phyloP scores from a whole-genome alignment of 2,888 invertebrate genomes.

The Trichopoda pennipes region DNA sequence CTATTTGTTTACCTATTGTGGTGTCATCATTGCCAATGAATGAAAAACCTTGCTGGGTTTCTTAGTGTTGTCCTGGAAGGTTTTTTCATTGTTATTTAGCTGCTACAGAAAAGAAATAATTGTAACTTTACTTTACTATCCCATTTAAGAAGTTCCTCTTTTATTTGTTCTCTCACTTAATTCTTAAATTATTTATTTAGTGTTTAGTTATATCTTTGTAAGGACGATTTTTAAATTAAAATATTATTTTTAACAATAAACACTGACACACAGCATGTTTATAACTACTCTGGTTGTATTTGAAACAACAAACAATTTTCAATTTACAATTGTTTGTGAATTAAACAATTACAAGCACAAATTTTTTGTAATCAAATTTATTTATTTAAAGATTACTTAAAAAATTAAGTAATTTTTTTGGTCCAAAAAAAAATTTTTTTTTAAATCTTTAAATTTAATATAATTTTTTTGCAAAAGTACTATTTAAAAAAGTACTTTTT shows the following conservation, averaged over 20 bases:
- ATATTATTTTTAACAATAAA: background rate
- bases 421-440: too few species aligned
- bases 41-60: slow-evolving; percentile 69
- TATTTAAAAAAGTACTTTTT: background rate
- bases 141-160: slow-evolving; percentile 37
- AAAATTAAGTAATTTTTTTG: too few species aligned
- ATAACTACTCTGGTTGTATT: too few species aligned
- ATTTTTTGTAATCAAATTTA: too few species aligned
- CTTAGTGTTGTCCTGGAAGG: slow-evolving; percentile 46
- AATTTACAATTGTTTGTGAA: too few species aligned
- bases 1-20: slow-evolving; percentile 66
- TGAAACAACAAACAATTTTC: too few species aligned
- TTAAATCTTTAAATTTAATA: too few species aligned
- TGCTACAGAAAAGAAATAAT: slow-evolving; percentile 31
- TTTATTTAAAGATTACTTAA: too few species aligned
- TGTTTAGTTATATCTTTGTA: background rate
- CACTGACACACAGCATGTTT: too few species aligned
- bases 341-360: too few species aligned
- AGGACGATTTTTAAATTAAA: slow-evolving; percentile 19
- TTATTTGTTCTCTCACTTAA: background rate
- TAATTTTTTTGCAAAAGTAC: too few species aligned
- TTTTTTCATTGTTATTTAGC: slow-evolving; percentile 40
- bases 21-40: slow-evolving; percentile 68
- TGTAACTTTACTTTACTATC: slow-evolving; percentile 4
- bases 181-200: slow-evolving; percentile 2